Percentiles rank a stretch among this genome's conserved stretches.
These are phyloP conservation scores for Mizuhopecten yessoensis DNA, from an alignment of 1,140 invertebrate species.

Conservation along the genomic window DNA sequence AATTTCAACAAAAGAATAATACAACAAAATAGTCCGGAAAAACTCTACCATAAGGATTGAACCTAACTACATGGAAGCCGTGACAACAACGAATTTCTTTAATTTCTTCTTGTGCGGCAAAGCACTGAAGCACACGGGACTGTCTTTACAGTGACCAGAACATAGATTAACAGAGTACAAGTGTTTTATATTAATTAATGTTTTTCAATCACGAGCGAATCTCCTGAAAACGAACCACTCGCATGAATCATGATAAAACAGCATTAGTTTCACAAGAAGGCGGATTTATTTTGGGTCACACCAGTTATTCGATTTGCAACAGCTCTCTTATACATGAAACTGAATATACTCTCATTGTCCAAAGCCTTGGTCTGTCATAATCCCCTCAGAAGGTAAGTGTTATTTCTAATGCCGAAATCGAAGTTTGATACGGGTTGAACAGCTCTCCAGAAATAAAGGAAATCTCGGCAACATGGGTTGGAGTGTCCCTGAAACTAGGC, in stretches of 20 bases:
- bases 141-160: background rate
- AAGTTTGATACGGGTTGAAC: conserved; percentile 38
- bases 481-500: background rate
- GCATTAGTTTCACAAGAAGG: background rate
- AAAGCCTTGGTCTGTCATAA: background rate
- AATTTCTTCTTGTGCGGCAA: too few relatives aligned
- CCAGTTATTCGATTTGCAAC: background rate
- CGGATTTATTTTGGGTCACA: background rate
- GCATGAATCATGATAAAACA: background rate
- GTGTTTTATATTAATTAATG: background rate
- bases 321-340: background rate
- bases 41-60: too few relatives aligned
- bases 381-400: conserved; percentile 9
- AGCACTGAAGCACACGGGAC: background rate
- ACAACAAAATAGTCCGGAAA: too few relatives aligned
- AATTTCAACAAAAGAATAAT: too few relatives aligned
- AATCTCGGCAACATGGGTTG: background rate
- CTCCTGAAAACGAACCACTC: background rate
- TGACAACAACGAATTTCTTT: too few relatives aligned
- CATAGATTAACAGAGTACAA: background rate
- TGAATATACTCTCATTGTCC: background rate
- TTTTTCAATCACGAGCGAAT: background rate
- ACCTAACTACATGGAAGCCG: too few relatives aligned
- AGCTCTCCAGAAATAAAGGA: background rate
- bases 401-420: conserved; percentile 7